Evolutionary conservation across 2,113 vertebrate species (phyloP).

Genomic region (Catharus fuscescens): DNA sequence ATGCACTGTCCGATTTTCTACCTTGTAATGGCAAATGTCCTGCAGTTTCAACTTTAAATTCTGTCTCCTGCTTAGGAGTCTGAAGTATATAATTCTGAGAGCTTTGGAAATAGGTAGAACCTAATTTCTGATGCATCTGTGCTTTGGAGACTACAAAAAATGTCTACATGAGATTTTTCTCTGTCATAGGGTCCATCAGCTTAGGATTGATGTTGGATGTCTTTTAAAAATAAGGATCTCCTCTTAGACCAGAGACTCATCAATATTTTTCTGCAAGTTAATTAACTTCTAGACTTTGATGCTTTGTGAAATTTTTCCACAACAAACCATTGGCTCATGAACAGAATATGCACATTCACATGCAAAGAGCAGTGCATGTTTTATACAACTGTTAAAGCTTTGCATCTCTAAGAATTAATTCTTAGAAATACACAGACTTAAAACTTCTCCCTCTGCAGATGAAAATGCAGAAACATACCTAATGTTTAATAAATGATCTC

Average conservation of each 20-base stretch:
- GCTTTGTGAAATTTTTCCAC: neutral
- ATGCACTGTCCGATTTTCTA: neutral
- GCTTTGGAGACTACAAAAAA: neutral
- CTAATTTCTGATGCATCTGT: neutral
- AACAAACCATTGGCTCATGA: neutral
- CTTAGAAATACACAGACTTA: neutral
- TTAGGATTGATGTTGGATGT: neutral
- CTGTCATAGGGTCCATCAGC: neutral
- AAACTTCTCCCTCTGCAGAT: neutral
- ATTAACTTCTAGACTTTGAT: neutral
- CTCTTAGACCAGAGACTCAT: neutral
- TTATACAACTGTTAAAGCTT: neutral
- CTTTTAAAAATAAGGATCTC: neutral
- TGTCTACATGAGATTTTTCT: neutral
- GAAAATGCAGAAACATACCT: neutral
- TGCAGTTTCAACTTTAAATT: neutral
- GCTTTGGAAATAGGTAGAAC: neutral
- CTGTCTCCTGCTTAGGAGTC: neutral
- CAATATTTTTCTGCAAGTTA: neutral
- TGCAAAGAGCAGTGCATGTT: fast-evolving
- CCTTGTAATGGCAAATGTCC: neutral
- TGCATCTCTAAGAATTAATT: neutral
- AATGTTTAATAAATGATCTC: neutral
- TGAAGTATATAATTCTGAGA: neutral
- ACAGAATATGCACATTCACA: neutral